These are phyloP conservation scores for Tenthredo amoena DNA, from an alignment of 2,888 invertebrate genomes.

Conservation along the genomic window DNA sequence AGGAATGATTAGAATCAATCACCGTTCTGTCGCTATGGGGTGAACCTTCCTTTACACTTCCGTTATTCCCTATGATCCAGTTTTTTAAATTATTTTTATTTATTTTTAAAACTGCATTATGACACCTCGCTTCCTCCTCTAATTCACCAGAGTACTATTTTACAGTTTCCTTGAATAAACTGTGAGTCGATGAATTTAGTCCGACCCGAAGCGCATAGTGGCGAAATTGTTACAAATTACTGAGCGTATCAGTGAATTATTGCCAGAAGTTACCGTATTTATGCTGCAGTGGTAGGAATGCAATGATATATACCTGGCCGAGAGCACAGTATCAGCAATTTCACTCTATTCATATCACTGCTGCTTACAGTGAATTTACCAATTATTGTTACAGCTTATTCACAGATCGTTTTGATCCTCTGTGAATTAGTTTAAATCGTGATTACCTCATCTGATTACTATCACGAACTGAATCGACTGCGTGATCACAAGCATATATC, in stretches of 20 bases:
- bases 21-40: background rate
- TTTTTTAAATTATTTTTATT: background rate
- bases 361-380: slow-evolving; percentile 30
- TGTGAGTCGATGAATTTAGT: slow-evolving; percentile 2
- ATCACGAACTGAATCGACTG: background rate
- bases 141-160: background rate
- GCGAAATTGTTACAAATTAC: slow-evolving; percentile 48
- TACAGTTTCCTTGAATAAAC: slow-evolving; percentile 15
- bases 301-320: slow-evolving; percentile 16
- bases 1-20: background rate
- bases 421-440: background rate
- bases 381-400: slow-evolving; percentile 43
- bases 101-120: background rate
- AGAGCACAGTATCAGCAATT: slow-evolving; percentile 19
- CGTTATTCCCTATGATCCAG: background rate
- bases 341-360: slow-evolving; percentile 38
- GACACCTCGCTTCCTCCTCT: background rate
- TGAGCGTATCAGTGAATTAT: slow-evolving; percentile 39
- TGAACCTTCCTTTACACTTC: background rate
- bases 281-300: slow-evolving; percentile 35
- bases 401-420: background rate
- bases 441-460: background rate
- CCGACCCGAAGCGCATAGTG: background rate
- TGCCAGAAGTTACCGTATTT: slow-evolving; percentile 37
- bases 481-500: background rate